These are phyloP conservation scores for Mastacembelus armatus DNA, from an alignment of 2,797 vertebrate species.

Conservation along the genomic window DNA sequence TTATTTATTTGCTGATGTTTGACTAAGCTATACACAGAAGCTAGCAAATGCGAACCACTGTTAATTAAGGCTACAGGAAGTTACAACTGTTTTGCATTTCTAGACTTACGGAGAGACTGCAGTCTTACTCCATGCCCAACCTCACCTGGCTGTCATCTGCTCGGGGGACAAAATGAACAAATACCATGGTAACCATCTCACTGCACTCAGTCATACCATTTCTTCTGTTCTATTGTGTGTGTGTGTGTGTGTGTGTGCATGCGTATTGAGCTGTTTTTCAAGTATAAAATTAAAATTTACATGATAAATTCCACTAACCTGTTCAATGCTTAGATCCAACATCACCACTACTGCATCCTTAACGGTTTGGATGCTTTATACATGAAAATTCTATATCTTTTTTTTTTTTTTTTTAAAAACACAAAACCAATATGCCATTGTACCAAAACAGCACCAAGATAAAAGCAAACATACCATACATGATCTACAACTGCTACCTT, in stretches of 20 bases:
- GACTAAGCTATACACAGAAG: neutral
- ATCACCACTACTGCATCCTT: too few relatives aligned
- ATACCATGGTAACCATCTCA: slow-evolving; percentile 25
- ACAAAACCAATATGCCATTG: neutral
- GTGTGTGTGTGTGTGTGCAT: neutral
- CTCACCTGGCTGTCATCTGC: neutral
- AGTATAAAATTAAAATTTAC: neutral
- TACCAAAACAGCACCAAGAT: neutral
- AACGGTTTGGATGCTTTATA: too few relatives aligned
- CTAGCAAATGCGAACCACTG: too few relatives aligned
- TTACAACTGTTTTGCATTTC: neutral
- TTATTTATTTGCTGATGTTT: neutral
- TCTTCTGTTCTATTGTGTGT: slow-evolving; percentile 1
- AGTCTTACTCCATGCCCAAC: neutral
- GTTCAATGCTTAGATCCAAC: neutral
- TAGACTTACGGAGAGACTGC: neutral
- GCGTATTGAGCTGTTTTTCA: neutral
- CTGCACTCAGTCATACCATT: slow-evolving; percentile 19
- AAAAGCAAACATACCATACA: too few relatives aligned
- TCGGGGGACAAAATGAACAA: slow-evolving; percentile 16
- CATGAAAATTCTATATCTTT: neutral
- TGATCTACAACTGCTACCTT: too few relatives aligned
- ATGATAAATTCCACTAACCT: neutral
- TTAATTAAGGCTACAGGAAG: neutral
- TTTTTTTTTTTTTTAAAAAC: too few relatives aligned